phyloP scores from a whole-genome alignment of 2,888 invertebrate species.

The Furcula furcula region DNA sequence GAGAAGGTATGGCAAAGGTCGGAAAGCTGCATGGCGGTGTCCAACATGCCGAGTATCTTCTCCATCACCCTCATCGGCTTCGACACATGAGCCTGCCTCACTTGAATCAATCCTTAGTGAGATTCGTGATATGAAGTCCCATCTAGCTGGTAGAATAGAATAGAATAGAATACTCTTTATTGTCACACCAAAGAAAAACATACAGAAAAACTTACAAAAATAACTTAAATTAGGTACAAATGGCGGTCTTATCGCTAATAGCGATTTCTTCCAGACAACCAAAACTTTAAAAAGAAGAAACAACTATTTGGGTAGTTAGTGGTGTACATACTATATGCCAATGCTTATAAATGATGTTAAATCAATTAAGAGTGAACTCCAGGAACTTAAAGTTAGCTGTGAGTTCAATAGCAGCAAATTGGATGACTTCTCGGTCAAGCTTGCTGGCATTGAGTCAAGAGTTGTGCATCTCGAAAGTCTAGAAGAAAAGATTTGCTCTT shows the following conservation, averaged over 20 bases:
- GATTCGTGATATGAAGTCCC: slow-evolving; percentile 14
- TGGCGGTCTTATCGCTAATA: no score
- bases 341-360: slow-evolving; percentile 8
- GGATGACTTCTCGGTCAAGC: slow-evolving; percentile 4
- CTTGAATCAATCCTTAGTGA: slow-evolving; percentile 15
- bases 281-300: no score
- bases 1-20: neutral
- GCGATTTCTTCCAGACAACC: no score
- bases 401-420: slow-evolving; percentile 4
- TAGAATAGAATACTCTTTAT: no score
- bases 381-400: slow-evolving; percentile 5
- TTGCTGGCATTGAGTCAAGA: slow-evolving; percentile 3
- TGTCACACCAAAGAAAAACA: no score
- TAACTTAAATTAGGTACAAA: no score
- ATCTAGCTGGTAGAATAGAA: slow-evolving; percentile 10
- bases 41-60: slow-evolving; percentile 7
- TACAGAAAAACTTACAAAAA: no score
- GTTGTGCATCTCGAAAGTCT: slow-evolving; percentile 6
- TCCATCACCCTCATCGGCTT: neutral
- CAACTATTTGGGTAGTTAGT: no score
- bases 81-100: slow-evolving; percentile 1
- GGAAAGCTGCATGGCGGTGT: slow-evolving; percentile 4
- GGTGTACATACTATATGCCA: no score
- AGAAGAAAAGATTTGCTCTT: slow-evolving; percentile 1
- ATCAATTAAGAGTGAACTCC: slow-evolving; percentile 12